A percentile compares a stretch with the other conserved stretches of the same genome.
Evolutionary conservation across 1,140 invertebrate genomes (phyloP).

Genomic region (Anthonomus grandis): DNA sequence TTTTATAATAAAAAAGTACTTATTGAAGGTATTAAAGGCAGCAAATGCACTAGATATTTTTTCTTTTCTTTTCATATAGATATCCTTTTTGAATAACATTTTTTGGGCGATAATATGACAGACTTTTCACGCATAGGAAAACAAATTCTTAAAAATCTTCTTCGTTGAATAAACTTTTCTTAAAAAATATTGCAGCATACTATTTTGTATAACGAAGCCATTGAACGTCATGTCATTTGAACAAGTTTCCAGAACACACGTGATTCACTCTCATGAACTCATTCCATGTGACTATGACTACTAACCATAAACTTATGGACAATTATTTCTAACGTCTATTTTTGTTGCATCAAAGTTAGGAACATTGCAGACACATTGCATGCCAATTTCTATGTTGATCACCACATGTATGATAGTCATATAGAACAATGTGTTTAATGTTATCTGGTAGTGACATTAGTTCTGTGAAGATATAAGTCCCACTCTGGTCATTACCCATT

Average conservation of each 20-base stretch:
- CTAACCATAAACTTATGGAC: slow-evolving; percentile 19
- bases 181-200: neutral
- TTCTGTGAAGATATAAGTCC: neutral
- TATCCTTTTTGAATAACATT: slow-evolving; percentile 1
- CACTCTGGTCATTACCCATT: neutral
- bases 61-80: no score
- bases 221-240: neutral
- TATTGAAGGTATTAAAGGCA: no score
- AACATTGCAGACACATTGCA: slow-evolving; percentile 25
- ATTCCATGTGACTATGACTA: slow-evolving; percentile 19
- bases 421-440: slow-evolving; percentile 2
- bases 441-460: neutral
- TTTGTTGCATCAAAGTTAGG: slow-evolving; percentile 4
- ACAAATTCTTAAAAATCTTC: neutral
- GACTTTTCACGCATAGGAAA: neutral
- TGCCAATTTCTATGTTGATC: no score
- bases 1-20: no score
- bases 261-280: slow-evolving; percentile 6
- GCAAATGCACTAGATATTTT: no score
- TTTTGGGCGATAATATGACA: neutral
- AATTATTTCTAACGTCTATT: slow-evolving; percentile 16
- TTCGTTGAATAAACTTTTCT: neutral
- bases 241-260: neutral
- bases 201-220: neutral
- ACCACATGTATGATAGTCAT: neutral